Conservation (phyloP, 2,113 vertebrate genomes). For the Phalacrocorax aristotelis region DNA sequence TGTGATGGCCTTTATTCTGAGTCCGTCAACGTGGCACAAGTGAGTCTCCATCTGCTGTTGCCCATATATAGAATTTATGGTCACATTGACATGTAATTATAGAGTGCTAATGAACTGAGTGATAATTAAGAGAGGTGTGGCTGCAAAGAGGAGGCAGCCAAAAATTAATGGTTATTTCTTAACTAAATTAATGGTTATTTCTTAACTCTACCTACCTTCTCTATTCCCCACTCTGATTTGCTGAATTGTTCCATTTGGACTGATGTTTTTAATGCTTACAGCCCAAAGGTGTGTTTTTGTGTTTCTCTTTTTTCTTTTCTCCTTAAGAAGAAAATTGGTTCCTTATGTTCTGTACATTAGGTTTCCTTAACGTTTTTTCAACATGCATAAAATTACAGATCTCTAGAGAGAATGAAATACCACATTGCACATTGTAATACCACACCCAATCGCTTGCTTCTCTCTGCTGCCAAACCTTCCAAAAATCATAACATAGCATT, state of each 20-base stretch:
- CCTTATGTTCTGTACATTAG: slow-evolving; percentile 66
- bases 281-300: slow-evolving; percentile 64
- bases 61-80: not conserved
- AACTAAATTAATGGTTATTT: not conserved
- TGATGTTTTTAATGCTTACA: slow-evolving; percentile 9
- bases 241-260: not conserved
- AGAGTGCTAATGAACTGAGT: slow-evolving; percentile 7
- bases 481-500: not conserved
- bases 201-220: not conserved
- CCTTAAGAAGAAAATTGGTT: slow-evolving; percentile 67
- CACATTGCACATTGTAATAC: slow-evolving; percentile 31
- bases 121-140: not conserved
- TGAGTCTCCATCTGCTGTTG: not conserved
- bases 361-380: slow-evolving; percentile 62
- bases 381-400: slow-evolving; percentile 58
- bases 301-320: not conserved
- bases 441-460: not conserved
- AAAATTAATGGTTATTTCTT: not conserved
- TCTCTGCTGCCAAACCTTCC: slow-evolving; percentile 57
- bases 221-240: not conserved
- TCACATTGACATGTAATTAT: not conserved
- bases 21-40: not conserved
- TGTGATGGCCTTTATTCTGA: not conserved
- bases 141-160: not conserved
- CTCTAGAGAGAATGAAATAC: slow-evolving; percentile 70